These are phyloP conservation scores for Burhinus bistriatus DNA, from an alignment of 2,113 vertebrate genomes.

Conservation along the genomic window DNA sequence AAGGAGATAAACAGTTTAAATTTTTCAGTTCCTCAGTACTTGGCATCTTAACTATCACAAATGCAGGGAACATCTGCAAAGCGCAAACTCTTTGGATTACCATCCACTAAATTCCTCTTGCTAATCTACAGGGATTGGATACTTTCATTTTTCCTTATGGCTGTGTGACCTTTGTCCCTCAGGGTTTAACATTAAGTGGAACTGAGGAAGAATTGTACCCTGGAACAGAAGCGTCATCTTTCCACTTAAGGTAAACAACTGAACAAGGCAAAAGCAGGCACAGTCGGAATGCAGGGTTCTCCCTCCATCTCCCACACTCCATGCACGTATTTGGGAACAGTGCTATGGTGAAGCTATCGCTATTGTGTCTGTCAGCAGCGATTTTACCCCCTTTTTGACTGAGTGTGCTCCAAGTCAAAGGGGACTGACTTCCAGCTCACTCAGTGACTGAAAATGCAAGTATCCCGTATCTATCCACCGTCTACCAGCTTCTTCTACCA, in stretches of 20 bases:
- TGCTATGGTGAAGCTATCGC: not conserved
- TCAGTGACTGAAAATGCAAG: not conserved
- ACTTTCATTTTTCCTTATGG: not conserved
- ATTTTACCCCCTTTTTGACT: not conserved
- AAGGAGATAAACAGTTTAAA: not conserved
- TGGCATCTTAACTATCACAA: not conserved
- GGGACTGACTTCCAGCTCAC: not conserved
- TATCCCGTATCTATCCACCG: not conserved
- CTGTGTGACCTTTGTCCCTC: not conserved
- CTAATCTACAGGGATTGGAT: not conserved
- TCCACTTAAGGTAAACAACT: not conserved
- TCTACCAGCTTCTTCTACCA: not conserved
- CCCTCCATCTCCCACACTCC: rapidly evolving
- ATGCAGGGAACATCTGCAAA: not conserved
- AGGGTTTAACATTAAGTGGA: not conserved
- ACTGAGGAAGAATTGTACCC: not conserved
- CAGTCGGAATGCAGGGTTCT: not conserved
- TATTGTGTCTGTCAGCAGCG: not conserved
- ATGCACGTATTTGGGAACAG: not conserved
- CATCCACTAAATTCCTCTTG: not conserved
- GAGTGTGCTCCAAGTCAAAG: not conserved
- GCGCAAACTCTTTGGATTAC: not conserved
- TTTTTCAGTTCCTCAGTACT: not conserved
- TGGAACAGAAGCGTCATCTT: not conserved
- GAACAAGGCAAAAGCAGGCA: not conserved